Evolutionary conservation across 2,888 invertebrate species (phyloP).

Genomic region (Biston stratarius): DNA sequence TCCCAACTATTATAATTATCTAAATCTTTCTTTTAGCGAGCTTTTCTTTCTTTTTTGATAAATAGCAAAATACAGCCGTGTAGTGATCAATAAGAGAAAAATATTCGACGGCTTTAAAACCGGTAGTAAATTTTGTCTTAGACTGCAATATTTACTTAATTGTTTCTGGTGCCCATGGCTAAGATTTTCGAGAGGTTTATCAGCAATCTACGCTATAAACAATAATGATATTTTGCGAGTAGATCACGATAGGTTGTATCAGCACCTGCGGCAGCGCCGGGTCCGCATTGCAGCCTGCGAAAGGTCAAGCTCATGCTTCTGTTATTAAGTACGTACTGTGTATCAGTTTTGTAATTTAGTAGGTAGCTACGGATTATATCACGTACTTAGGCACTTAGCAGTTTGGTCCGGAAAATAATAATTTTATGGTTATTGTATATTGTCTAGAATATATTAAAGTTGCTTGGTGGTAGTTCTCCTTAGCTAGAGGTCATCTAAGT

Average conservation of each 20-base stretch:
- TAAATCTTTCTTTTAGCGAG: no score
- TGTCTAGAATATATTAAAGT: no score
- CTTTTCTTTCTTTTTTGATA: no score
- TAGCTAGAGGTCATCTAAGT: no score
- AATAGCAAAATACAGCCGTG: no score
- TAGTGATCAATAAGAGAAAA: no score
- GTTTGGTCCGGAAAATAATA: no score
- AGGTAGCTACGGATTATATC: not conserved
- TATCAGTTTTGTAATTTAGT: constrained; percentile 4
- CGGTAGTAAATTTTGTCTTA: not conserved
- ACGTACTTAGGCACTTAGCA: no score
- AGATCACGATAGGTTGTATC: constrained; percentile 19
- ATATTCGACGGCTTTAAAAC: not conserved
- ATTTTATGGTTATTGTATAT: no score
- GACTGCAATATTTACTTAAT: constrained; percentile 1
- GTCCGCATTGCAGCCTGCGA: constrained; percentile 25
- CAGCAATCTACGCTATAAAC: constrained; percentile 17
- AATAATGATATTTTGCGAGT: constrained; percentile 21
- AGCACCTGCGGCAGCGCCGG: constrained; percentile 24
- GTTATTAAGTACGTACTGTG: not conserved
- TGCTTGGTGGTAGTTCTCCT: no score
- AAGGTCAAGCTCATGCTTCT: constrained; percentile 30
- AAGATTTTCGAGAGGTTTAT: constrained; percentile 11
- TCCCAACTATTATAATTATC: not conserved
- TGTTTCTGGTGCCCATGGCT: constrained; percentile 15